Percentiles rank a stretch among this genome's conserved stretches.
phyloP scores from a whole-genome alignment of 2,113 vertebrate species.

The Saimiri boliviensis region DNA sequence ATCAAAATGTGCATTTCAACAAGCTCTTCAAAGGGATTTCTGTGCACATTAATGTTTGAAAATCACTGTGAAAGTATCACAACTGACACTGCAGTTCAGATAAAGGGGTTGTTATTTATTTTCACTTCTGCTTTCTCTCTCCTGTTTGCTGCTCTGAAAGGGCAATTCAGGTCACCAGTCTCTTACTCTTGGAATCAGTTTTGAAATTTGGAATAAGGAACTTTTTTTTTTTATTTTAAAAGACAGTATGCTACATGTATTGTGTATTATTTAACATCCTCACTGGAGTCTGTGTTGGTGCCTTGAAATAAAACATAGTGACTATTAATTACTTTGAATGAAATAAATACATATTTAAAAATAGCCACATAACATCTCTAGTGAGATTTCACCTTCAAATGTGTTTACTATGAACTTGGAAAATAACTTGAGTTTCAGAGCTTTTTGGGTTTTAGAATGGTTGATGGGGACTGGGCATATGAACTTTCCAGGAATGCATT shows the following conservation, averaged over 20 bases:
- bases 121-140: not conserved
- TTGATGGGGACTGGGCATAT: not conserved
- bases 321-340: not conserved
- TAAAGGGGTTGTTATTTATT: not conserved
- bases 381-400: not conserved
- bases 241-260: not conserved
- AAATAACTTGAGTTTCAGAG: not conserved
- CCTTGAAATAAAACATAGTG: not conserved
- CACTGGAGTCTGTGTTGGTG: not conserved
- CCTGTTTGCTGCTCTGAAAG: not conserved
- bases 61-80: not conserved
- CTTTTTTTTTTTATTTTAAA: not conserved
- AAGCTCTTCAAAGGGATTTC: not conserved
- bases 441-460: not conserved
- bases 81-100: not conserved
- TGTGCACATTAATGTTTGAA: not conserved
- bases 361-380: not conserved
- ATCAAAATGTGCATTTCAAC: not conserved
- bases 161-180: not conserved
- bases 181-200: not conserved
- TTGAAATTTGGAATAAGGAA: not conserved
- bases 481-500: not conserved
- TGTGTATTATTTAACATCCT: not conserved
- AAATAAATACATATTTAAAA: not conserved
- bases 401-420: not conserved